Conservation (phyloP, 2,797 vertebrate species). For the Carcharodon carcharias region DNA sequence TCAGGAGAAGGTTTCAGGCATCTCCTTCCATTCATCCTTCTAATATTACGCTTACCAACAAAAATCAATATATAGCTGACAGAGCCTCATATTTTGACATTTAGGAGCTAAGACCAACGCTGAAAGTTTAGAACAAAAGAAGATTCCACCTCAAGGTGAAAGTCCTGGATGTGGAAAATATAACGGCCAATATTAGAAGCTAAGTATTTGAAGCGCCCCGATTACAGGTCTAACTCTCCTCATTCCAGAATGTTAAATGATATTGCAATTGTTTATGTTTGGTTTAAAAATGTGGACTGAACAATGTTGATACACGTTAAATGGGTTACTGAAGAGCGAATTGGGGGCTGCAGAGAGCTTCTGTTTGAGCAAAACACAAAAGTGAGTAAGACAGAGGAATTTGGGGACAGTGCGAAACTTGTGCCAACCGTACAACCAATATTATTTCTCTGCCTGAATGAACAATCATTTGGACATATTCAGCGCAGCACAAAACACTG, state of each 20-base stretch:
- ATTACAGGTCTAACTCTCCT: too few species aligned
- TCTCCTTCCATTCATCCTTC: neutral
- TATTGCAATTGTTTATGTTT: constrained; percentile 24
- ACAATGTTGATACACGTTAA: neutral
- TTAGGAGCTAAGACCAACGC: neutral
- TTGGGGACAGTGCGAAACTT: neutral
- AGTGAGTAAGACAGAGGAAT: neutral
- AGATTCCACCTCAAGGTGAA: neutral
- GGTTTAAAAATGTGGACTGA: neutral
- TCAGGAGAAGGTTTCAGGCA: neutral
- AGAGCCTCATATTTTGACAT: rapidly evolving
- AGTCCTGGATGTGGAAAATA: neutral
- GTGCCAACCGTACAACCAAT: neutral
- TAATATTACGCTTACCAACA: neutral
- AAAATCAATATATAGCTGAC: rapidly evolving
- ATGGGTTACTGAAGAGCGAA: too few species aligned
- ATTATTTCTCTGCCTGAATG: neutral
- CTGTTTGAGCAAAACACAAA: neutral
- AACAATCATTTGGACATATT: neutral
- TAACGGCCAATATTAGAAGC: too few species aligned
- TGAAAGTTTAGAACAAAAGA: neutral
- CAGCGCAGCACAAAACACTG: neutral
- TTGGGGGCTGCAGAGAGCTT: too few species aligned
- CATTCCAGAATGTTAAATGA: too few species aligned
- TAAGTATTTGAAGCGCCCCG: neutral